A percentile compares a stretch with the other conserved stretches of the same genome.
Evolutionary conservation across 2,888 invertebrate species (phyloP).

Genomic region (Mechanitis mazaeus): DNA sequence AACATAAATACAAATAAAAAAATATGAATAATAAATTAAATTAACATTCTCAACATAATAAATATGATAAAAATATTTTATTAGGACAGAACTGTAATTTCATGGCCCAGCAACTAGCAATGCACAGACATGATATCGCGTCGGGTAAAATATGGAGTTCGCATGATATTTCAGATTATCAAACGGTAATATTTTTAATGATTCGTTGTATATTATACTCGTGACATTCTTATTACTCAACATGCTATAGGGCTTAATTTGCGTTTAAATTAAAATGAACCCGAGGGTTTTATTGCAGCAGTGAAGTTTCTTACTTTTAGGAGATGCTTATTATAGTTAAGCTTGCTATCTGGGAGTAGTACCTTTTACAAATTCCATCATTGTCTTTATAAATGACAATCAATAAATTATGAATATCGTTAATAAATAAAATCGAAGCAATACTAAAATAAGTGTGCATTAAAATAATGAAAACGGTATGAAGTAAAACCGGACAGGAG

Average conservation of each 20-base stretch:
- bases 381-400: too few relatives aligned
- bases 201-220: conserved; percentile 33
- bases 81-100: conserved; percentile 30
- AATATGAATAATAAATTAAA: too few relatives aligned
- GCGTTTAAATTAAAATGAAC: conserved; percentile 28
- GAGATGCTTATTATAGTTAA: conserved; percentile 16
- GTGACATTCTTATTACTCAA: conserved; percentile 31
- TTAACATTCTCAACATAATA: too few relatives aligned
- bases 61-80: too few relatives aligned
- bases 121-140: conserved; percentile 47
- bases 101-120: conserved; percentile 39
- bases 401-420: too few relatives aligned
- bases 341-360: background rate
- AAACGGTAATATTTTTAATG: conserved; percentile 38
- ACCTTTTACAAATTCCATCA: background rate
- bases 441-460: too few relatives aligned
- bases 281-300: conserved; percentile 23
- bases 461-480: too few relatives aligned
- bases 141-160: conserved; percentile 47
- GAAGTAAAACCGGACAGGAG: background rate
- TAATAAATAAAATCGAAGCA: too few relatives aligned
- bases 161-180: conserved; percentile 40
- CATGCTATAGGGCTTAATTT: conserved; percentile 28
- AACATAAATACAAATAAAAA: too few relatives aligned
- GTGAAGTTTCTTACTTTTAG: conserved; percentile 25